These are phyloP conservation scores for Eupelmus urozonus DNA, from an alignment of 2,888 invertebrate genomes.

Conservation along the genomic window DNA sequence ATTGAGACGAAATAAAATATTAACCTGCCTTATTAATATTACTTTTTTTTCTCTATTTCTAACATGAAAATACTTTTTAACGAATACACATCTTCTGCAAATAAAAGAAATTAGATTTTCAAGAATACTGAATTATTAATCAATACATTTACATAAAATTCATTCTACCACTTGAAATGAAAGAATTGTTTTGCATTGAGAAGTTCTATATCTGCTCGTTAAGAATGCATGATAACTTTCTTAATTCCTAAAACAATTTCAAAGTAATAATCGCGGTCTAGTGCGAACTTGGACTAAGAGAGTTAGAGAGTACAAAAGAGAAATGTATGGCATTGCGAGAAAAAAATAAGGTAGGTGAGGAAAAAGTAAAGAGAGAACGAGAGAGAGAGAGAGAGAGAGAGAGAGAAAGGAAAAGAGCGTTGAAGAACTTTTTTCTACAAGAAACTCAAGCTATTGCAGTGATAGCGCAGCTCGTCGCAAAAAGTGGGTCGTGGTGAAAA, in stretches of 20 bases:
- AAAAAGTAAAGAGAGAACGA: conserved; percentile 9
- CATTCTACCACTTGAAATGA: too few relatives aligned
- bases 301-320: conserved; percentile 9
- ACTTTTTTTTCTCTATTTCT: too few relatives aligned
- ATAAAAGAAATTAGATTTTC: too few relatives aligned
- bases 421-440: conserved; percentile 22
- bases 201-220: too few relatives aligned
- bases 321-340: conserved; percentile 15
- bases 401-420: conserved; percentile 9
- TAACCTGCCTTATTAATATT: too few relatives aligned
- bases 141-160: too few relatives aligned
- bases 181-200: too few relatives aligned
- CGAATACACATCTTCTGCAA: too few relatives aligned
- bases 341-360: not conserved
- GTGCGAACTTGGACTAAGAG: not conserved
- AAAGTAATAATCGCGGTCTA: conserved; percentile 9
- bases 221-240: not conserved
- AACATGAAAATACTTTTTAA: too few relatives aligned
- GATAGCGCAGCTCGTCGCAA: not conserved
- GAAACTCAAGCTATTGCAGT: conserved; percentile 31
- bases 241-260: conserved; percentile 18
- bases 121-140: too few relatives aligned
- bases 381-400: conserved; percentile 22
- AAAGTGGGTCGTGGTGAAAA: conserved; percentile 34
- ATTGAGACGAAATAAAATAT: too few relatives aligned